Percentiles rank a stretch among this genome's conserved stretches.
Conservation (phyloP, 2,888 invertebrate genomes). For the Hyposoter dolosus region DNA sequence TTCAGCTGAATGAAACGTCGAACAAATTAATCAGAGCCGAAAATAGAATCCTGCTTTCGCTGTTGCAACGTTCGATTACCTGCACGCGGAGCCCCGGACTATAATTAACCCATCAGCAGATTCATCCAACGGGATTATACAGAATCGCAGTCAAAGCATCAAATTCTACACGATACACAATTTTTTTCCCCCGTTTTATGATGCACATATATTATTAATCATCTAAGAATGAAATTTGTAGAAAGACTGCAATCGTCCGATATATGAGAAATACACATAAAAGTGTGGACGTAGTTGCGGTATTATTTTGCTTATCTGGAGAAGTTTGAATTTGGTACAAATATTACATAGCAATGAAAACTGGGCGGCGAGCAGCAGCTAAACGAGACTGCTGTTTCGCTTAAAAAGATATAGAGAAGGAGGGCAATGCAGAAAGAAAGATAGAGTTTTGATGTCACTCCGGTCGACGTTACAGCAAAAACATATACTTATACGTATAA, state of each 20-base stretch:
- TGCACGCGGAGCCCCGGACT: neutral
- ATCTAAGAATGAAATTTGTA: no score
- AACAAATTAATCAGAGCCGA: conserved; percentile 62
- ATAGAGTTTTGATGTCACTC: conserved; percentile 28
- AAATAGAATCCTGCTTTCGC: conserved; percentile 22
- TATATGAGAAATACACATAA: neutral
- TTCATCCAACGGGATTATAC: neutral
- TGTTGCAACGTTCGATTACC: neutral
- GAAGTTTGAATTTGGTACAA: neutral
- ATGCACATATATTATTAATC: neutral
- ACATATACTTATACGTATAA: conserved; percentile 30
- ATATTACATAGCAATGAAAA: conserved; percentile 30
- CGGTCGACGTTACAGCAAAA: conserved; percentile 30
- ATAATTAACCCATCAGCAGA: neutral
- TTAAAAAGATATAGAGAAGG: neutral
- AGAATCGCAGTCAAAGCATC: neutral
- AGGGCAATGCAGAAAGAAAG: neutral
- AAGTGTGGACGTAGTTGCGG: neutral
- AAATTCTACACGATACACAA: neutral
- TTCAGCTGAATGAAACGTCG: conserved; percentile 11
- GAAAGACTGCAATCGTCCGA: neutral
- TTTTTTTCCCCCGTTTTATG: neutral
- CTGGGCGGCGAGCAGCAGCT: conserved; percentile 4
- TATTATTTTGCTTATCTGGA: conserved; percentile 5
- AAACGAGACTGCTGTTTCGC: neutral